Percentiles rank a stretch among this genome's conserved stretches.
Conservation (phyloP, 2,113 vertebrate genomes). For the Cromileptes altivelis region DNA sequence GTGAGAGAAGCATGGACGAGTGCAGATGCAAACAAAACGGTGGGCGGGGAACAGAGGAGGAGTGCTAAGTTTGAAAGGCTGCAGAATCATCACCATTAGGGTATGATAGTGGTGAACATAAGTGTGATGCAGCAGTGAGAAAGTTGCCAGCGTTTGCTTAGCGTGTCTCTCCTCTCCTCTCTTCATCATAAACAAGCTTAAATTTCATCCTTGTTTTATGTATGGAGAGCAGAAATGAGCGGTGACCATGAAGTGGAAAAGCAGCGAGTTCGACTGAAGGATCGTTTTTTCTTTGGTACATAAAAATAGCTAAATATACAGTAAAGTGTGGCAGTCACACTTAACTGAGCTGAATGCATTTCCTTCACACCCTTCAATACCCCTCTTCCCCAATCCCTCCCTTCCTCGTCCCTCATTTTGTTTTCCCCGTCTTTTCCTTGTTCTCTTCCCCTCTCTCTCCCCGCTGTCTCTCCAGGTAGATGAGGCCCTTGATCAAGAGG, state of each 20-base stretch:
- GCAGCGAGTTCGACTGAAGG: background rate
- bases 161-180: constrained; percentile 2
- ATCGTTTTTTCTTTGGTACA: constrained; percentile 29
- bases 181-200: constrained; percentile 13
- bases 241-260: constrained; percentile 5
- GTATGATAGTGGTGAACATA: constrained; percentile 47
- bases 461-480: constrained; percentile 57
- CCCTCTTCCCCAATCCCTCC: background rate
- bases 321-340: constrained; percentile 50
- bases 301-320: constrained; percentile 68
- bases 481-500: constrained; percentile 65
- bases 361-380: constrained; percentile 27
- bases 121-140: constrained; percentile 49
- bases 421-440: background rate
- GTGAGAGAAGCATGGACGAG: constrained; percentile 49
- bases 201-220: constrained; percentile 8
- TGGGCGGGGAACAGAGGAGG: constrained; percentile 61
- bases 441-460: constrained; percentile 1
- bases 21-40: constrained; percentile 67
- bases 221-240: constrained; percentile 17
- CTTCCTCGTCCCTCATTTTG: constrained; percentile 10
- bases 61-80: constrained; percentile 55
- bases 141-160: constrained; percentile 52
- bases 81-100: constrained; percentile 57
- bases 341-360: constrained; percentile 58